These are phyloP conservation scores for Egretta garzetta DNA, from an alignment of 2,113 vertebrate species.

Conservation along the genomic window DNA sequence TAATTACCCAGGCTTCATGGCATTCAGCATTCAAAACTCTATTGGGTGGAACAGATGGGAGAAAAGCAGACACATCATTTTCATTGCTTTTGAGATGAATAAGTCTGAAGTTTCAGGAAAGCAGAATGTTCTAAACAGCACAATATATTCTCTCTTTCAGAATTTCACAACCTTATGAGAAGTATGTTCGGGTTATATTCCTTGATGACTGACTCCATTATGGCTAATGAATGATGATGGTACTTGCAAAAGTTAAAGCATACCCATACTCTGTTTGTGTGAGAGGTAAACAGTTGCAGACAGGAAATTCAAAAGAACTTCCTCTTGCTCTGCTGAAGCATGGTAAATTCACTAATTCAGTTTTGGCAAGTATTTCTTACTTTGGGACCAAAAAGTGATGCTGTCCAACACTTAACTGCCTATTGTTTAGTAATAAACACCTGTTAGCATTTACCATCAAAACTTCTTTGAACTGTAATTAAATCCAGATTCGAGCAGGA, in stretches of 20 bases:
- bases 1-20: slow-evolving; percentile 9
- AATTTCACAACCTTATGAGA: background rate
- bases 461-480: background rate
- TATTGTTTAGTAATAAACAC: background rate
- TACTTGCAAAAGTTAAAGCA: slow-evolving; percentile 1
- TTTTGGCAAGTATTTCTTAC: background rate
- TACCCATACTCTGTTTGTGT: background rate
- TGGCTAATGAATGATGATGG: background rate
- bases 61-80: background rate
- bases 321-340: background rate
- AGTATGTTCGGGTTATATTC: background rate
- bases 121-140: background rate
- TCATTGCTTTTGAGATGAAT: background rate
- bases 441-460: background rate
- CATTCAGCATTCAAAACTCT: background rate
- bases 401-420: background rate
- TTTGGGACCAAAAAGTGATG: background rate
- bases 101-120: slow-evolving; percentile 2
- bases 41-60: slow-evolving; percentile 6
- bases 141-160: background rate
- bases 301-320: background rate
- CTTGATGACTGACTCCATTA: background rate
- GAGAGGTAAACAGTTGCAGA: background rate
- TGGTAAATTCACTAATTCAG: background rate
- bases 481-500: background rate